These are phyloP conservation scores for Loris lydekkerianus DNA, from an alignment of 2,797 vertebrate genomes.

Conservation along the genomic window DNA sequence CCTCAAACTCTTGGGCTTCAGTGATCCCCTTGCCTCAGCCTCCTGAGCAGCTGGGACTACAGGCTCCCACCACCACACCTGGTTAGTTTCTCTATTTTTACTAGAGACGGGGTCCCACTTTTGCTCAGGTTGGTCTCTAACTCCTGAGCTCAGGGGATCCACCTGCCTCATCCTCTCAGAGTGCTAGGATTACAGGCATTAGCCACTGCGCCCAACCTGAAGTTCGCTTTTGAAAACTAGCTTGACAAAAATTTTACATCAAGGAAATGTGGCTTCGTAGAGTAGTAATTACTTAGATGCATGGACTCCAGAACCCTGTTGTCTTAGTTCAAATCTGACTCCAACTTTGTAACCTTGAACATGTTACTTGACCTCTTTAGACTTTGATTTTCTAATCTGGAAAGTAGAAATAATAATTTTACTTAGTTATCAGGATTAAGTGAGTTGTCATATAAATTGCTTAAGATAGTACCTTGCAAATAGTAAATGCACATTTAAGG, in stretches of 20 bases:
- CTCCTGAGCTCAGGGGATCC: too few species aligned
- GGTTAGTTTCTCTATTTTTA: too few species aligned
- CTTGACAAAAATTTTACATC: neutral
- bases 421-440: neutral
- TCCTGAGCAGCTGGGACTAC: too few species aligned
- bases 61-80: too few species aligned
- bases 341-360: neutral
- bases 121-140: too few species aligned
- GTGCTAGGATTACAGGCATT: too few species aligned
- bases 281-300: neutral
- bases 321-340: neutral
- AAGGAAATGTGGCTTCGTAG: neutral
- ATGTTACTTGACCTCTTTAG: neutral
- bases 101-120: too few species aligned
- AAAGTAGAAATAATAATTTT: neutral
- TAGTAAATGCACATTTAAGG: neutral
- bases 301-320: neutral
- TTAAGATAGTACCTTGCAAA: neutral
- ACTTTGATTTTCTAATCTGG: neutral
- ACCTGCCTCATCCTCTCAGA: too few species aligned
- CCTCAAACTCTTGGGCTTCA: too few species aligned
- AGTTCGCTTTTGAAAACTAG: slow-evolving; percentile 26
- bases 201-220: neutral
- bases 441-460: neutral
- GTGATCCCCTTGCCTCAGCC: too few species aligned